These are phyloP conservation scores for Characodon lateralis DNA, from an alignment of 2,797 vertebrate genomes.

Conservation along the genomic window DNA sequence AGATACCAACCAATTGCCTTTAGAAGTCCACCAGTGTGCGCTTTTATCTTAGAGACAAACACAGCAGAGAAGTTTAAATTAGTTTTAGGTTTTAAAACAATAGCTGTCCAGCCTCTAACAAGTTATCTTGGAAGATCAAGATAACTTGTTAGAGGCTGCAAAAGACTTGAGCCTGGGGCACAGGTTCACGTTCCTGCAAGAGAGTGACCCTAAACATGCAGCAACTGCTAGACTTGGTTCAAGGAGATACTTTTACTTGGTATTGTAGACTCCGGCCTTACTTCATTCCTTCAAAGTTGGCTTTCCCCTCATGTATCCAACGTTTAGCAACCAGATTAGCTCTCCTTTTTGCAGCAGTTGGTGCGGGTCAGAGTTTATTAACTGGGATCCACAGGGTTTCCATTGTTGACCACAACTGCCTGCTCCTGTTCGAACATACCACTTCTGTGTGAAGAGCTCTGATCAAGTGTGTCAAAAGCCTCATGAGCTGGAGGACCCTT, in stretches of 20 bases:
- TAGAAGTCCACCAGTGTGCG: not conserved
- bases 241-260: not conserved
- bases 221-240: not conserved
- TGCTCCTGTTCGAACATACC: constrained; percentile 60
- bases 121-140: not conserved
- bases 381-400: constrained; percentile 37
- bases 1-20: not conserved
- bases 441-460: constrained; percentile 51
- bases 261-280: not conserved
- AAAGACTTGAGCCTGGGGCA: not conserved
- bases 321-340: constrained; percentile 7
- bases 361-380: constrained; percentile 49
- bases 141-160: not conserved
- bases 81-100: not conserved
- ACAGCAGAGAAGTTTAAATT: not conserved
- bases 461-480: constrained; percentile 70
- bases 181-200: not conserved
- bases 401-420: constrained; percentile 65
- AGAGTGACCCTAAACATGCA: not conserved
- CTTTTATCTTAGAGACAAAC: not conserved
- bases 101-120: not conserved
- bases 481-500: constrained; percentile 59
- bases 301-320: constrained; percentile 2
- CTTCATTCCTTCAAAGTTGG: constrained; percentile 3
- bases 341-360: constrained; percentile 36